A percentile compares a stretch with the other conserved stretches of the same genome.
phyloP scores from a whole-genome alignment of 2,797 vertebrate genomes.

The Sebastes alutus region DNA sequence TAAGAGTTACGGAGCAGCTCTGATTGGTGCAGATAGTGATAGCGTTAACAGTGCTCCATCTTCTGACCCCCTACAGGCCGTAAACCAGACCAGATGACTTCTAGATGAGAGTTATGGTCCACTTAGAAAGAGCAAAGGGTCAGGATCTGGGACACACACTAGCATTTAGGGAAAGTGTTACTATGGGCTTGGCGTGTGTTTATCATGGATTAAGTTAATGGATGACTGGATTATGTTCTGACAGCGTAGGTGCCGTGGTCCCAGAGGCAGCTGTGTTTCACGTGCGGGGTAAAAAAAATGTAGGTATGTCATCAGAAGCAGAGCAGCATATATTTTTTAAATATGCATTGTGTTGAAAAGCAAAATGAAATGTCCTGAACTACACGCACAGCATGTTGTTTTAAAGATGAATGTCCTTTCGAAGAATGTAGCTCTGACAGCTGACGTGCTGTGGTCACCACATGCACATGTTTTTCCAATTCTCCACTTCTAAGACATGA shows the following conservation, averaged over 20 bases:
- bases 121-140: slow-evolving; percentile 69
- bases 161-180: slow-evolving; percentile 63
- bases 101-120: slow-evolving; percentile 67
- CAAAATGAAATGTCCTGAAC: neutral
- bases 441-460: slow-evolving; percentile 4
- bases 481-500: neutral
- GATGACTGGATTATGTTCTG: slow-evolving; percentile 56
- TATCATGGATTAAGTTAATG: slow-evolving; percentile 61
- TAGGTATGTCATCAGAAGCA: neutral
- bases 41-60: slow-evolving; percentile 30
- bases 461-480: slow-evolving; percentile 8
- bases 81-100: slow-evolving; percentile 58
- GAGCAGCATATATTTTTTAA: neutral
- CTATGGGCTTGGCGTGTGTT: slow-evolving; percentile 59
- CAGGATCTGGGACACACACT: slow-evolving; percentile 38
- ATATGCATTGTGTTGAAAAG: neutral
- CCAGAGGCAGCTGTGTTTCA: slow-evolving; percentile 45
- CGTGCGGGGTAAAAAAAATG: neutral
- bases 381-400: neutral
- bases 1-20: slow-evolving; percentile 16
- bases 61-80: slow-evolving; percentile 16
- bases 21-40: slow-evolving; percentile 28
- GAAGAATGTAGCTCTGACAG: slow-evolving; percentile 1
- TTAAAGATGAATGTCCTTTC: neutral
- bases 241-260: slow-evolving; percentile 43